Conservation (phyloP, 53 echinoderm and acorn worm species). For the Apostichopus leukothele region DNA sequence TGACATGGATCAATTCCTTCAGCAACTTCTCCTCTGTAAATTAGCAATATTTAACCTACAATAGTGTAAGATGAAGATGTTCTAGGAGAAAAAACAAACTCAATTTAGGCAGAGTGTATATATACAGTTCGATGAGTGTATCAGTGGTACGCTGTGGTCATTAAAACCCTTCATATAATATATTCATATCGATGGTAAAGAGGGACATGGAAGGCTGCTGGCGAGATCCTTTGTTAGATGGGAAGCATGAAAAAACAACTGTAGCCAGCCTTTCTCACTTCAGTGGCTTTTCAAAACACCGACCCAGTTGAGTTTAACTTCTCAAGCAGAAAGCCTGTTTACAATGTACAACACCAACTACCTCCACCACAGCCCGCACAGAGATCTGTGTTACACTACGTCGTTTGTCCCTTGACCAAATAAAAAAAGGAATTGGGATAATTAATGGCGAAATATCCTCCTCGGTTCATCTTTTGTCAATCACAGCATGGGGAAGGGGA, state of each 20-base stretch:
- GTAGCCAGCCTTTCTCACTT: conserved; percentile 19
- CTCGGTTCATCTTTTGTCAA: conserved; percentile 12
- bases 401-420: conserved; percentile 2
- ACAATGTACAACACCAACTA: background rate
- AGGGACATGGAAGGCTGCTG: background rate
- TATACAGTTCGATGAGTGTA: too few species aligned
- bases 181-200: too few species aligned
- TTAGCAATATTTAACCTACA: too few species aligned
- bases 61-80: too few species aligned
- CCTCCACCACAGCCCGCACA: background rate
- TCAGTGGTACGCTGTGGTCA: too few species aligned
- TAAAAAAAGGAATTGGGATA: conserved; percentile 16
- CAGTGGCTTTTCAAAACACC: background rate
- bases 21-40: too few species aligned
- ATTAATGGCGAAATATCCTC: conserved; percentile 24
- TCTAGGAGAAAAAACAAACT: too few species aligned
- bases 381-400: conserved; percentile 19
- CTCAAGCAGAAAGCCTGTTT: conserved; percentile 16
- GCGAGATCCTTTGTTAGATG: conserved; percentile 7
- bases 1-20: too few species aligned
- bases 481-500: conserved; percentile 18
- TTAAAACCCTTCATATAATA: too few species aligned
- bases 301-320: conserved; percentile 30
- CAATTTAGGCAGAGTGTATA: too few species aligned
- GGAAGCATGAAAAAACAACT: conserved; percentile 14